Conservation (phyloP, 2,888 invertebrate species). For the Drosophila longiperda region DNA sequence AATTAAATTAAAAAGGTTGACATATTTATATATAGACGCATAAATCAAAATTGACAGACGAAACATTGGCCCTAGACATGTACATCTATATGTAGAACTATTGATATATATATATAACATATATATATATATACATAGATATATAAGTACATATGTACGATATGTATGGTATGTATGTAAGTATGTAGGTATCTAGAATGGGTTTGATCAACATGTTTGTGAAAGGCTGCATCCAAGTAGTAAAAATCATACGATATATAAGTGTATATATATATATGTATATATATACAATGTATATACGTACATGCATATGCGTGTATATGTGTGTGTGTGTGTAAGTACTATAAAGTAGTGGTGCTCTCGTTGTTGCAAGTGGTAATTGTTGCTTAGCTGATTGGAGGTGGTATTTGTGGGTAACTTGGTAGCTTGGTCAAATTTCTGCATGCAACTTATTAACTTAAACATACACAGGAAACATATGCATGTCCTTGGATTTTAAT, state of each 20-base stretch:
- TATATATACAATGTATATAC: slow-evolving; percentile 4
- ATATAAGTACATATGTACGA: slow-evolving; percentile 33
- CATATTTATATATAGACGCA: slow-evolving; percentile 43
- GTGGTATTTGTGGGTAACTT: slow-evolving; percentile 66
- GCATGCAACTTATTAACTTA: slow-evolving; percentile 30
- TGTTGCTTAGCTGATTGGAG: slow-evolving; percentile 23
- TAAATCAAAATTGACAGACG: slow-evolving; percentile 48
- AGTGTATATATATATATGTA: slow-evolving; percentile 25
- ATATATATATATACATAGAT: slow-evolving; percentile 5
- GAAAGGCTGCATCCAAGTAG: slow-evolving; percentile 49
- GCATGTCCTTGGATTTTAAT: slow-evolving; percentile 5
- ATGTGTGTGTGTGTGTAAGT: slow-evolving; percentile 21
- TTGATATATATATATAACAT: slow-evolving; percentile 26
- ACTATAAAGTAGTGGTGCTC: slow-evolving; percentile 46
- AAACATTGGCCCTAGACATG: slow-evolving; percentile 62
- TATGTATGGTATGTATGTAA: slow-evolving; percentile 33
- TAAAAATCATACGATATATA: slow-evolving; percentile 32
- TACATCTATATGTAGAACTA: slow-evolving; percentile 31
- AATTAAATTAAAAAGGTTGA: slow-evolving; percentile 65
- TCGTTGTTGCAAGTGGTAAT: slow-evolving; percentile 26
- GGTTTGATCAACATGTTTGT: slow-evolving; percentile 58
- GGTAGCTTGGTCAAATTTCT: slow-evolving; percentile 74
- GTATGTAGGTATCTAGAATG: slow-evolving; percentile 31
- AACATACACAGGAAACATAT: slow-evolving; percentile 11
- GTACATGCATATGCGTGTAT: slow-evolving; percentile 23